A percentile compares a stretch with the other conserved stretches of the same genome.
phyloP scores from a whole-genome alignment of 2,888 invertebrate species.

The Helleia helle region DNA sequence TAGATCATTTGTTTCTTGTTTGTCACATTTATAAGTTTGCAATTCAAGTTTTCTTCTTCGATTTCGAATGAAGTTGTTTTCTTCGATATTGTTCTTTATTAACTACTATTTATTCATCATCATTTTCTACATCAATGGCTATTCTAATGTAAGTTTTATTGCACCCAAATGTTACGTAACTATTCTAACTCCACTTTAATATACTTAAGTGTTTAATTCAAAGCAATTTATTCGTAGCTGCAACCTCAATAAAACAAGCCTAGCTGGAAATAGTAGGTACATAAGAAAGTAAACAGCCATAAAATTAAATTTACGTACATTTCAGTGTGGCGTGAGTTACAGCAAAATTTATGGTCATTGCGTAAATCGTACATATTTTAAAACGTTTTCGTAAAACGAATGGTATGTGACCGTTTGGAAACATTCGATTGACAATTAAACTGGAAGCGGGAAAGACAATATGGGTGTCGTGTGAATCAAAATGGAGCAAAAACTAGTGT shows the following conservation, averaged over 20 bases:
- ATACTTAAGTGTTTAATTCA: too few relatives aligned
- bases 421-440: conserved; percentile 16
- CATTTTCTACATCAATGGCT: too few relatives aligned
- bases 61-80: too few relatives aligned
- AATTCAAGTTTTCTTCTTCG: too few relatives aligned
- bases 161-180: too few relatives aligned
- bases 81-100: too few relatives aligned
- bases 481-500: conserved; percentile 18
- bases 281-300: background rate
- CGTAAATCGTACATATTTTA: background rate
- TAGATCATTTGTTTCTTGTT: too few relatives aligned
- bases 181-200: too few relatives aligned
- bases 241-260: background rate
- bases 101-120: too few relatives aligned
- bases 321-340: background rate
- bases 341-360: background rate
- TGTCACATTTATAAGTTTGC: too few relatives aligned
- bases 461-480: conserved; percentile 25
- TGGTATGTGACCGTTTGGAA: conserved; percentile 4
- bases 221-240: too few relatives aligned
- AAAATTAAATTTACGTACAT: background rate
- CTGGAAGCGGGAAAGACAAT: conserved; percentile 12
- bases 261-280: background rate
- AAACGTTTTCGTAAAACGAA: background rate
- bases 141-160: too few relatives aligned